phyloP scores from a whole-genome alignment of 2,888 invertebrate species.

The Trissonchulus sp. region DNA sequence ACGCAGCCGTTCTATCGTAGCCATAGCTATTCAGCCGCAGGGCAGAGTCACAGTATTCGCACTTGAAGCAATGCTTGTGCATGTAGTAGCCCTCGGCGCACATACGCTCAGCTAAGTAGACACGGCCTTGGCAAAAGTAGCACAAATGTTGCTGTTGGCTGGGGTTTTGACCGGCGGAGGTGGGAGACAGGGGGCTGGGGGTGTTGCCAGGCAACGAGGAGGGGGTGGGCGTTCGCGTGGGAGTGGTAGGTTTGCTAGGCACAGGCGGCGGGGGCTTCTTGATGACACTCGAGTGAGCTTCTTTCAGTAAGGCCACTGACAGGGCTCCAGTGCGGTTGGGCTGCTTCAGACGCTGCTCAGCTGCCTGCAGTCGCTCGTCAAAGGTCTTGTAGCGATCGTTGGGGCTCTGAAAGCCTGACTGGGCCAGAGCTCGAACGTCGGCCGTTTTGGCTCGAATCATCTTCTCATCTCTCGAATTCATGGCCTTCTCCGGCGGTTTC shows the following conservation, averaged over 20 bases:
- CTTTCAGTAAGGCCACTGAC: background rate
- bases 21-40: constrained; percentile 72
- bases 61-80: constrained; percentile 70
- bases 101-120: constrained; percentile 86
- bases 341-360: background rate
- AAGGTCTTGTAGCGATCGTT: background rate
- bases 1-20: constrained; percentile 58
- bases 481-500: constrained; percentile 1
- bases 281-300: constrained; percentile 15
- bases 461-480: constrained; percentile 16
- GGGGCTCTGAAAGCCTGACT: constrained; percentile 21
- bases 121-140: constrained; percentile 81
- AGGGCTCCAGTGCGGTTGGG: constrained; percentile 25
- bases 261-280: background rate
- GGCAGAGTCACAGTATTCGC: constrained; percentile 80
- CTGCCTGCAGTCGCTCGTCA: background rate
- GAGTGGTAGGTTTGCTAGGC: background rate
- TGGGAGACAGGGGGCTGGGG: background rate
- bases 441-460: constrained; percentile 26
- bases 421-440: constrained; percentile 21
- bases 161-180: background rate
- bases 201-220: background rate
- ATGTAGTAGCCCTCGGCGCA: constrained; percentile 63
- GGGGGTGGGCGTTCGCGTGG: background rate
- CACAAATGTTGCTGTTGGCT: constrained; percentile 54